phyloP scores from a whole-genome alignment of 2,113 vertebrate species.

The Romanogobio albipinnatus region DNA sequence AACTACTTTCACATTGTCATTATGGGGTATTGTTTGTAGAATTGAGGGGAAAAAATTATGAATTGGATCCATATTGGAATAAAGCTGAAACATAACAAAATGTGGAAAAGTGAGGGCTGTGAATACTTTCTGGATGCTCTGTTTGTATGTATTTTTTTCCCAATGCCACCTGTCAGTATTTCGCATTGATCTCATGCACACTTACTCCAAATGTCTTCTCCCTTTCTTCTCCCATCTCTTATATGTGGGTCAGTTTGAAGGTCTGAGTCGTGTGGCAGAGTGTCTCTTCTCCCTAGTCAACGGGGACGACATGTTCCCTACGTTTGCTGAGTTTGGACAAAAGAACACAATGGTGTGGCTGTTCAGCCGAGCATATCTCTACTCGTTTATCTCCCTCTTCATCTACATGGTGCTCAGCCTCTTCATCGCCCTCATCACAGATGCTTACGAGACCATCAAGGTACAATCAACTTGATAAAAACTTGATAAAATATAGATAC shows the following conservation, averaged over 20 bases:
- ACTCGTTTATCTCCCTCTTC: slow-evolving; percentile 96
- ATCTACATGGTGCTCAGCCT: slow-evolving; percentile 99
- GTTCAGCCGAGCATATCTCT: slow-evolving; percentile 92
- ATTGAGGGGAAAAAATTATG: no score
- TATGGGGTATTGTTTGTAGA: no score
- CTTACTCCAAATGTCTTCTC: background rate
- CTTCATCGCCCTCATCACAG: slow-evolving; percentile 97
- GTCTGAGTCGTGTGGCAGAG: slow-evolving; percentile 90
- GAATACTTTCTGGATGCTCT: no score
- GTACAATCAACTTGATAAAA: slow-evolving; percentile 70
- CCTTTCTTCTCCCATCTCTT: background rate
- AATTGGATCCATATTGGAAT: no score
- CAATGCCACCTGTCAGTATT: background rate
- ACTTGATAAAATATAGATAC: no score
- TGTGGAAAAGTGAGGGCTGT: no score
- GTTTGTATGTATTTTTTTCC: background rate
- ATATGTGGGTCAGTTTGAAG: slow-evolving; percentile 83
- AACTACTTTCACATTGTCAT: no score
- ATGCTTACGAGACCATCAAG: slow-evolving; percentile 97
- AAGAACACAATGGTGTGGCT: slow-evolving; percentile 92
- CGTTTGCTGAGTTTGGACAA: slow-evolving; percentile 91
- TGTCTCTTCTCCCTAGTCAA: slow-evolving; percentile 97
- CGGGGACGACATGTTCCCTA: slow-evolving; percentile 98
- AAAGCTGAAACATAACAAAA: no score
- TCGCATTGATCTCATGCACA: background rate